Conservation (phyloP, 37 sponge, comb jelly and placozoan species). For the Bolinopsis microptera region DNA sequence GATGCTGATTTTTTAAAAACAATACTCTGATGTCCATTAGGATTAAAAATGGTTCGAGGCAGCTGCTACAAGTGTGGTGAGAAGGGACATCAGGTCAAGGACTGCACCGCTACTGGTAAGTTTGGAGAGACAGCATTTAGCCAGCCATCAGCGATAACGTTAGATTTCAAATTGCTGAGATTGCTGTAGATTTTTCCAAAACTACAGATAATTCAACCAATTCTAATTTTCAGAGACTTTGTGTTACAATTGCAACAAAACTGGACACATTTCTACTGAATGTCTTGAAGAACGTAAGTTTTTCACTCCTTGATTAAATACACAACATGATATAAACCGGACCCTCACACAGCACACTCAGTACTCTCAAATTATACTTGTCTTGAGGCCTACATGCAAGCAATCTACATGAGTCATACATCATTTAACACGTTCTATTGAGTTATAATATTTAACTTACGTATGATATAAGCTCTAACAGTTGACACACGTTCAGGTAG, state of each 20-base stretch:
- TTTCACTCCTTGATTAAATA: neutral
- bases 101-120: constrained; percentile 40
- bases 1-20: no score
- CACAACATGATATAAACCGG: neutral
- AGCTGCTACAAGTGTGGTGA: constrained; percentile 61
- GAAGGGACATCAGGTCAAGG: constrained; percentile 22
- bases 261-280: constrained; percentile 53
- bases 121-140: neutral
- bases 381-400: no score
- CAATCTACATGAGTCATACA: no score
- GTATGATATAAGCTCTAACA: no score
- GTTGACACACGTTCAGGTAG: neutral
- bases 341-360: no score
- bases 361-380: no score
- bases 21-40: no score
- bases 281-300: constrained; percentile 58
- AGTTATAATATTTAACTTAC: no score
- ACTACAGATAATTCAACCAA: neutral
- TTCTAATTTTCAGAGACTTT: constrained; percentile 42
- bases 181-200: neutral
- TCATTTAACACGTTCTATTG: no score
- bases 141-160: no score
- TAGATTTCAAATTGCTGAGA: no score
- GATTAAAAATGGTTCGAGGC: constrained; percentile 63
- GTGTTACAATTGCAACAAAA: constrained; percentile 47